These are phyloP conservation scores for Egretta garzetta DNA, from an alignment of 2,113 vertebrate genomes.

Conservation along the genomic window DNA sequence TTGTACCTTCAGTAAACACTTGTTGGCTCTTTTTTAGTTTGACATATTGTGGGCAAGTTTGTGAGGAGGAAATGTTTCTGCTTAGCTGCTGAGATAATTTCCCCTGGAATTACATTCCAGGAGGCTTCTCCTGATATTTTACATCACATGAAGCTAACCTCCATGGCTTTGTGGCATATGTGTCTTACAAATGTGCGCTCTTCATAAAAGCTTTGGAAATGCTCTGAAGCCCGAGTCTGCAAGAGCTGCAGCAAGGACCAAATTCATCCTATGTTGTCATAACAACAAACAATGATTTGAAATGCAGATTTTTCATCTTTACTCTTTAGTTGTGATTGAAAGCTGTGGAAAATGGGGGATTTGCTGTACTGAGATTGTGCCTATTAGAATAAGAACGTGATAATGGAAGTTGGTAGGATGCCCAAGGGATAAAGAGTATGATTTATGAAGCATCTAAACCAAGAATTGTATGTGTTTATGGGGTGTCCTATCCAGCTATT, in stretches of 20 bases:
- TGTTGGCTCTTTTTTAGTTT: background rate
- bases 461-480: slow-evolving; percentile 12
- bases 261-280: slow-evolving; percentile 73
- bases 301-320: slow-evolving; percentile 73
- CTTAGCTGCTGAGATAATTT: background rate
- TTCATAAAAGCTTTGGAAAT: background rate
- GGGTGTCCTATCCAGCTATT: background rate
- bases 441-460: slow-evolving; percentile 37
- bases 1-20: accelerated
- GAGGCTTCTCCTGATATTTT: background rate
- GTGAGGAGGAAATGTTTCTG: background rate
- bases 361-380: slow-evolving; percentile 19
- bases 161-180: background rate
- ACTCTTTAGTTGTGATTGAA: slow-evolving; percentile 39
- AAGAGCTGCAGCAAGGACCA: background rate
- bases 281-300: slow-evolving; percentile 77
- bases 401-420: slow-evolving; percentile 49
- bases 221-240: slow-evolving; percentile 17
- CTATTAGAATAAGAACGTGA: slow-evolving; percentile 46
- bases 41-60: background rate
- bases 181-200: background rate
- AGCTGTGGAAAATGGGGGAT: slow-evolving; percentile 46
- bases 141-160: background rate
- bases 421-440: slow-evolving; percentile 40
- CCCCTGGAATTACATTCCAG: background rate